A percentile compares a stretch with the other conserved stretches of the same genome.
phyloP scores from a whole-genome alignment of 2,888 invertebrate genomes.

The Chaitophorus viminalis region DNA sequence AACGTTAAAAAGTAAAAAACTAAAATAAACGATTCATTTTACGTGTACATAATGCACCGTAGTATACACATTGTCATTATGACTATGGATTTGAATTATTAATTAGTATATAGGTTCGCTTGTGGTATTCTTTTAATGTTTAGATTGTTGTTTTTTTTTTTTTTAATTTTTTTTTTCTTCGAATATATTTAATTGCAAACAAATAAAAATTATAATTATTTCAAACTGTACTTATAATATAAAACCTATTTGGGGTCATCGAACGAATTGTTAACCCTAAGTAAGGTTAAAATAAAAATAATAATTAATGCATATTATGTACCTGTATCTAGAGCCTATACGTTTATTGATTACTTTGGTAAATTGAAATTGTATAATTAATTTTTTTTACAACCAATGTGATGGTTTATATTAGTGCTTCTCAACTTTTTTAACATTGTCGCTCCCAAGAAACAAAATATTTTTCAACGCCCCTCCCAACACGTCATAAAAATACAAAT shows the following conservation, averaged over 20 bases:
- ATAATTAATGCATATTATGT: neutral
- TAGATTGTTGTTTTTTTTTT: neutral
- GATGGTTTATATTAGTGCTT: neutral
- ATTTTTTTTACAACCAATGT: neutral
- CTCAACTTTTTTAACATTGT: too few relatives aligned
- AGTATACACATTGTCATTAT: neutral
- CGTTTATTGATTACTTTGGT: neutral
- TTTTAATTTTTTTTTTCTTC: neutral
- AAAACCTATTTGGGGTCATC: neutral
- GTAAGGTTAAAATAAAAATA: too few relatives aligned
- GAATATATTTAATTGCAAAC: neutral
- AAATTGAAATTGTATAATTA: neutral
- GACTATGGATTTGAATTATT: neutral
- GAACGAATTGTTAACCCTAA: neutral
- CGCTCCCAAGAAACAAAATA: too few relatives aligned
- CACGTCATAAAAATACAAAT: too few relatives aligned
- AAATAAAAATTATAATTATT: neutral
- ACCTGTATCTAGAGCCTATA: too few relatives aligned
- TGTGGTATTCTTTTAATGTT: neutral
- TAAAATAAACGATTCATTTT: neutral
- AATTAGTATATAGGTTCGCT: neutral
- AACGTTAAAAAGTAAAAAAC: neutral
- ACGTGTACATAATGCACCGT: neutral
- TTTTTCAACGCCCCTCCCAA: too few relatives aligned
- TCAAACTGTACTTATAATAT: neutral